Evolutionary conservation across 2,797 vertebrate genomes (phyloP).

Genomic region (Megalops cyprinoides): DNA sequence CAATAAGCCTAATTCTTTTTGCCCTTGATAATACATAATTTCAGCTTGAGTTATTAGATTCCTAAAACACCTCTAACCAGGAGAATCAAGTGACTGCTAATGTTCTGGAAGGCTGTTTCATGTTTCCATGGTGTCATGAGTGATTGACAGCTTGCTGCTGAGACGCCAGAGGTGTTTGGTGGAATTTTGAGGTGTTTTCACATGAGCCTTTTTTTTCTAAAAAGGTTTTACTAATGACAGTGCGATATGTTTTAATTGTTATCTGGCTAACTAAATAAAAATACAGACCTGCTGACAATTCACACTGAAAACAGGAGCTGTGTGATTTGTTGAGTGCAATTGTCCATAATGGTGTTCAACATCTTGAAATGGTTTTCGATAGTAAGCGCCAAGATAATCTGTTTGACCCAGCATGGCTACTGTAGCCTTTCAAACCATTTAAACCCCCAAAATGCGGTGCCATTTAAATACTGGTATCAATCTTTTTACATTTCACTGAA

Average conservation of each 20-base stretch:
- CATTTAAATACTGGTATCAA: too few species aligned
- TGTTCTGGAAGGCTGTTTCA: neutral
- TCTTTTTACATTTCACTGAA: too few species aligned
- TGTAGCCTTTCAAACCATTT: too few species aligned
- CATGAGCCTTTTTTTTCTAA: neutral
- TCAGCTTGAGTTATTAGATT: neutral
- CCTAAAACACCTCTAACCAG: constrained; percentile 7
- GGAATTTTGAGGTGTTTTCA: neutral
- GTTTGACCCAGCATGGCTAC: too few species aligned
- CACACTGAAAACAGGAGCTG: neutral
- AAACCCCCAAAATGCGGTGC: too few species aligned
- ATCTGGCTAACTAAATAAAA: neutral
- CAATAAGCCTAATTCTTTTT: neutral
- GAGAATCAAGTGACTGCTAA: constrained; percentile 7
- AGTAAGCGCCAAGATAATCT: too few species aligned
- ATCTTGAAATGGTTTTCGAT: neutral
- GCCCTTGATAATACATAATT: neutral
- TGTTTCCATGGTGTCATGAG: neutral
- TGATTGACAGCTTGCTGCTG: constrained; percentile 8
- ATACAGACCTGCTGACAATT: neutral
- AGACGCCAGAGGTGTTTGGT: neutral
- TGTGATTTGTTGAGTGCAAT: neutral
- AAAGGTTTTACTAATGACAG: too few species aligned
- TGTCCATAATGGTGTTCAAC: neutral
- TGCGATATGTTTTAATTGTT: neutral